These are phyloP conservation scores for Dolichoris vasculosae DNA, from an alignment of 1,140 invertebrate genomes.

Conservation along the genomic window DNA sequence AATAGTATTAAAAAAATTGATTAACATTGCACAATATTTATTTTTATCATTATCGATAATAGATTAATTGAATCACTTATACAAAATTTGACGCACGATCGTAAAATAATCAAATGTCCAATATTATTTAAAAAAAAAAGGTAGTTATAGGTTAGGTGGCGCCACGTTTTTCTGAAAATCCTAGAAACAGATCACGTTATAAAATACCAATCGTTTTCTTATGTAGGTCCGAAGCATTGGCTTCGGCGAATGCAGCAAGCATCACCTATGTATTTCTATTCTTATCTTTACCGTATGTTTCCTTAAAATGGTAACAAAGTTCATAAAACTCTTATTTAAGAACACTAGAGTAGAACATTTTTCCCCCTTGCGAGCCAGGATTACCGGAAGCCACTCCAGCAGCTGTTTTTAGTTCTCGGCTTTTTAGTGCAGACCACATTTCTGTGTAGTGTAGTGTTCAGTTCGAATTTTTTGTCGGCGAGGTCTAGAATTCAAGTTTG, in stretches of 20 bases:
- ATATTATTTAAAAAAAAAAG: too few species aligned
- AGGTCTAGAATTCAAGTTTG: neutral
- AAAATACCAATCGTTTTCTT: neutral
- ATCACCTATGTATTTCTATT: slow-evolving; percentile 4
- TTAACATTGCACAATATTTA: too few species aligned
- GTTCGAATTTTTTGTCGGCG: neutral
- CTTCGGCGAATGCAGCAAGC: neutral
- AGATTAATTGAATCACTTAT: neutral
- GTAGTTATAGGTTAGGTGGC: slow-evolving; percentile 29
- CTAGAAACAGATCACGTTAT: neutral
- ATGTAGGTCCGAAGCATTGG: neutral
- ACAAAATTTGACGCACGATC: too few species aligned
- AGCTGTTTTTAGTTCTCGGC: neutral
- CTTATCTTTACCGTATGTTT: neutral
- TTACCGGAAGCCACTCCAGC: neutral
- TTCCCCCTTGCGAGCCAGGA: neutral
- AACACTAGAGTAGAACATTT: neutral
- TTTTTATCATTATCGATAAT: too few species aligned
- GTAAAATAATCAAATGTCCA: too few species aligned
- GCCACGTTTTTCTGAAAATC: slow-evolving; percentile 11
- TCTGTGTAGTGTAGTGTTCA: neutral
- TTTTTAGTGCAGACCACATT: too few species aligned
- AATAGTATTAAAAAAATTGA: too few species aligned
- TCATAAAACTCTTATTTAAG: neutral
- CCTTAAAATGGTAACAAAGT: slow-evolving; percentile 7